These are phyloP conservation scores for Caenorhabditis sp. DNA, from an alignment of 2,888 invertebrate species.

Conservation along the genomic window DNA sequence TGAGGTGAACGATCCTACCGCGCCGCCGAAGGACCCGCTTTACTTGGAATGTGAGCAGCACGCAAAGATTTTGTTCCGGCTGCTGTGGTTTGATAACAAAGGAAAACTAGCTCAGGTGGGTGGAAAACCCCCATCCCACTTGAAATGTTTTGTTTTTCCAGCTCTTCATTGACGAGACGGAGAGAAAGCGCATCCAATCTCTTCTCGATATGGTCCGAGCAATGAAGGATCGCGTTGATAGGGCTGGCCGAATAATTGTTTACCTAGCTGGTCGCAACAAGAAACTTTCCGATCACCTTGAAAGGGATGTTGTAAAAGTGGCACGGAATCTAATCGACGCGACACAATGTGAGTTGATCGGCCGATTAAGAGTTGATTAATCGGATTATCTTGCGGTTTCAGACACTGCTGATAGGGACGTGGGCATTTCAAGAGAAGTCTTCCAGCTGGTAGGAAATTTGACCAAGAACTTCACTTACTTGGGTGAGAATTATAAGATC, in stretches of 20 bases:
- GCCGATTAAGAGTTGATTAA: constrained; percentile 1
- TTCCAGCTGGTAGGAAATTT: constrained; percentile 15
- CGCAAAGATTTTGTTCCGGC: constrained; percentile 18
- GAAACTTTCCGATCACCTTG: constrained; percentile 8
- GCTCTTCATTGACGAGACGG: not conserved
- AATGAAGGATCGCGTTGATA: constrained; percentile 28
- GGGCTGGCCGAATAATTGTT: constrained; percentile 34
- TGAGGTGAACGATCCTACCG: too few relatives aligned
- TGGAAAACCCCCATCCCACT: not conserved
- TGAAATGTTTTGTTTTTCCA: not conserved
- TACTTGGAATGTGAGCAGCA: not conserved
- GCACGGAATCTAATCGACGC: constrained; percentile 30
- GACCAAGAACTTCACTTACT: constrained; percentile 13
- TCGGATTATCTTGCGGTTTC: constrained; percentile 13
- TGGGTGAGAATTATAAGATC: not conserved
- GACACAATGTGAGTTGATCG: constrained; percentile 18
- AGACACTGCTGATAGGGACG: constrained; percentile 7
- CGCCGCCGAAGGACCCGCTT: not conserved
- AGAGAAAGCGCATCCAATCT: not conserved
- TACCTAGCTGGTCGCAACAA: constrained; percentile 5
- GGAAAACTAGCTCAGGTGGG: constrained; percentile 14
- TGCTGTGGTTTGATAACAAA: constrained; percentile 35
- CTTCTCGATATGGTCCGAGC: constrained; percentile 2
- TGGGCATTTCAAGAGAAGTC: constrained; percentile 20
- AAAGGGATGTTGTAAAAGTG: constrained; percentile 19